A percentile compares a stretch with the other conserved stretches of the same genome.
Conservation (phyloP, 2,888 invertebrate genomes). For the Harpalus rubripes region DNA sequence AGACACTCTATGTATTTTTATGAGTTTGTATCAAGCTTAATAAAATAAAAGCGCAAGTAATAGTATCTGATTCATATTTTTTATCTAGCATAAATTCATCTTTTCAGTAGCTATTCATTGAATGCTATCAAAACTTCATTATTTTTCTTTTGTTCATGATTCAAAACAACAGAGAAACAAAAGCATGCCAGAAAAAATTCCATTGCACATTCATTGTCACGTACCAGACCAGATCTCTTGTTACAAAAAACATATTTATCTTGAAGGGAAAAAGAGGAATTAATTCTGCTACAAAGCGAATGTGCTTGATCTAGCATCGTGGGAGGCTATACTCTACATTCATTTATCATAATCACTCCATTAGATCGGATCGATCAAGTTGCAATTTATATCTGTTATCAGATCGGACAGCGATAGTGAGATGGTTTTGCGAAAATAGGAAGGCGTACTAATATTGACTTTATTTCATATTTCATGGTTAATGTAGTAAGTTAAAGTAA, state of each 20-base stretch:
- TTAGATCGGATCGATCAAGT: constrained; percentile 33
- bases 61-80: background rate
- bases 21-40: no score
- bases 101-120: constrained; percentile 17
- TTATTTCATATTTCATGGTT: constrained; percentile 11
- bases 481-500: constrained; percentile 5
- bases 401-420: background rate
- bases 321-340: constrained; percentile 1
- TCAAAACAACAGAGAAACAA: constrained; percentile 19
- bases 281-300: constrained; percentile 1
- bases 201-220: constrained; percentile 33
- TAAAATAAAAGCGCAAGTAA: no score
- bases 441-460: background rate
- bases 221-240: background rate
- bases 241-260: constrained; percentile 41
- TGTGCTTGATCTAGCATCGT: background rate
- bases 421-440: background rate
- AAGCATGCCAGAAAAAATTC: constrained; percentile 2
- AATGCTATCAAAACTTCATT: background rate
- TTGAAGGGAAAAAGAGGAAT: constrained; percentile 15
- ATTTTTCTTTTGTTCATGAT: constrained; percentile 10
- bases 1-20: no score
- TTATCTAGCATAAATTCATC: background rate
- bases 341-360: constrained; percentile 54
- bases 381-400: constrained; percentile 43